A percentile compares a stretch with the other conserved stretches of the same genome.
Evolutionary conservation across 2,113 vertebrate species (phyloP).

Genomic region (Nycticorax nycticorax): DNA sequence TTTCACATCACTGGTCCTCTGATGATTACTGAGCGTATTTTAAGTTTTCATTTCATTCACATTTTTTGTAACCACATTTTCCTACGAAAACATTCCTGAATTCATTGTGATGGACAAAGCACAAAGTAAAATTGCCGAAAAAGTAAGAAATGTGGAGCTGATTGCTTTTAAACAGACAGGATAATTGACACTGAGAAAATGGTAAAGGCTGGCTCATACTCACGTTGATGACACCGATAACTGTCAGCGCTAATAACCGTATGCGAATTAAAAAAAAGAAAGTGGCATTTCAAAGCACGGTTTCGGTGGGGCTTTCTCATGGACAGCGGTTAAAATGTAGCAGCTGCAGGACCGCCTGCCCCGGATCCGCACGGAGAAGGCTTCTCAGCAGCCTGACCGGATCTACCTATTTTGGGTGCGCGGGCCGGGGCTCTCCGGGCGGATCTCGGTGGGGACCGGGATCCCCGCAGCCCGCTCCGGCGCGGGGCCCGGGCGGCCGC

Average conservation of each 20-base stretch:
- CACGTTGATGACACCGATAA: not conserved
- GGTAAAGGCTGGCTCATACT: not conserved
- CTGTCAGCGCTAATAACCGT: not conserved
- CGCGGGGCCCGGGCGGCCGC: not conserved
- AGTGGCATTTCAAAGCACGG: not conserved
- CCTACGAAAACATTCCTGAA: not conserved
- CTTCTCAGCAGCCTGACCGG: not conserved
- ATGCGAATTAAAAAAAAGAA: not conserved
- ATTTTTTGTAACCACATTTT: not conserved
- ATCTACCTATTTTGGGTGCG: accelerated
- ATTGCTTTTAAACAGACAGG: not conserved
- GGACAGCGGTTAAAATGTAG: not conserved
- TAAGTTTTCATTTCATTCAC: not conserved
- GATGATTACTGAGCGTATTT: not conserved
- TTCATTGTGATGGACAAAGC: not conserved
- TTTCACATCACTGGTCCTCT: not conserved
- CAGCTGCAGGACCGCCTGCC: not conserved
- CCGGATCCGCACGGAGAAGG: not conserved
- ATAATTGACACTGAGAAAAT: not conserved
- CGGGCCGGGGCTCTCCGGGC: not conserved
- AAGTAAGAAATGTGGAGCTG: not conserved
- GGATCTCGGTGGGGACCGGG: not conserved
- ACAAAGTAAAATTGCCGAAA: not conserved
- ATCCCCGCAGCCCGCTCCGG: not conserved
- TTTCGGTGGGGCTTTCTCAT: not conserved